phyloP scores from a whole-genome alignment of 2,113 vertebrate species.

The Notiomystis cincta region DNA sequence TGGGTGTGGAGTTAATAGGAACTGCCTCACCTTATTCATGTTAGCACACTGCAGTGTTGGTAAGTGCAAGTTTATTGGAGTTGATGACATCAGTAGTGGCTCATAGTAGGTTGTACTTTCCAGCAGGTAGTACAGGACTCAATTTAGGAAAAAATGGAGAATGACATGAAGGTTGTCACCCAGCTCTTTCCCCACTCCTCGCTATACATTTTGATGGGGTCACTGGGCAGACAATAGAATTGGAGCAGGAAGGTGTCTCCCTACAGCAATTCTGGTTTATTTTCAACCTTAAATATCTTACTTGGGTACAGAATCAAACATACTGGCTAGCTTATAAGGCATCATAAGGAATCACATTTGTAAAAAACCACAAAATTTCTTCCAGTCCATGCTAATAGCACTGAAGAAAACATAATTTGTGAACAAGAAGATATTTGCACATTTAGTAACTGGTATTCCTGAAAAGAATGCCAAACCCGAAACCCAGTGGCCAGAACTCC shows the following conservation, averaged over 20 bases:
- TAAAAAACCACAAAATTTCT: not conserved
- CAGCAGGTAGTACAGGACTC: not conserved
- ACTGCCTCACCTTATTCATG: not conserved
- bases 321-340: not conserved
- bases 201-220: not conserved
- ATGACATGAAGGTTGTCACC: not conserved
- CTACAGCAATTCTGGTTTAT: not conserved
- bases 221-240: not conserved
- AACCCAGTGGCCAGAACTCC: not conserved
- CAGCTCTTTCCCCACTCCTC: not conserved
- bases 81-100: not conserved
- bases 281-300: not conserved
- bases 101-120: not conserved
- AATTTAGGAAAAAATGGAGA: not conserved
- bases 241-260: not conserved
- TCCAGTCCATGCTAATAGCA: not conserved
- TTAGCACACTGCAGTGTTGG: not conserved
- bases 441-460: not conserved
- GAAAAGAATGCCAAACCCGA: not conserved
- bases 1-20: not conserved
- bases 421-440: not conserved
- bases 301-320: not conserved
- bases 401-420: not conserved
- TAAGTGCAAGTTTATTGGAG: not conserved
- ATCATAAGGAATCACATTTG: not conserved